These are phyloP conservation scores for Agrilus biguttatus DNA, from an alignment of 2,888 invertebrate genomes.

Conservation along the genomic window DNA sequence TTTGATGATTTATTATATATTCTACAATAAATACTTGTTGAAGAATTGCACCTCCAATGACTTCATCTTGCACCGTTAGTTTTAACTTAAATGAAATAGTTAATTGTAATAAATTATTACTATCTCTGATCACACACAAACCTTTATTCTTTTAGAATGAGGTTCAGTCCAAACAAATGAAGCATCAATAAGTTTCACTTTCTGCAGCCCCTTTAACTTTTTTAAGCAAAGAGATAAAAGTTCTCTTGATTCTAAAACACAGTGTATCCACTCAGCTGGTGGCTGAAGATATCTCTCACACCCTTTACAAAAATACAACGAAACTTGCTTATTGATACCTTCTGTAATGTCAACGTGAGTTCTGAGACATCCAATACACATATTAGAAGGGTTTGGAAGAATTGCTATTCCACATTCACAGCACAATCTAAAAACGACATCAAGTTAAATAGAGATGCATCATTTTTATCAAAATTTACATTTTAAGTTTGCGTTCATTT, in stretches of 20 bases:
- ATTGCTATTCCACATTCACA: slow-evolving; percentile 90
- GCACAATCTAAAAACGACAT: slow-evolving; percentile 49
- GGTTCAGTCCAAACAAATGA: slow-evolving; percentile 98
- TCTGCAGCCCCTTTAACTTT: slow-evolving; percentile 75
- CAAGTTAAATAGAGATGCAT: background rate
- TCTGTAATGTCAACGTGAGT: slow-evolving; percentile 90
- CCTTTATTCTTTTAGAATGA: slow-evolving; percentile 93
- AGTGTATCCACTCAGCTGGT: slow-evolving; percentile 75
- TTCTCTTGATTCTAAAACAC: slow-evolving; percentile 80
- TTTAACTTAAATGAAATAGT: slow-evolving; percentile 44
- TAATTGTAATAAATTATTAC: slow-evolving; percentile 1
- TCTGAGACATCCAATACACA: slow-evolving; percentile 90
- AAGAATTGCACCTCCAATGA: slow-evolving; percentile 76
- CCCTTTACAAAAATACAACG: slow-evolving; percentile 78
- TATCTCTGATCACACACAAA: slow-evolving; percentile 22
- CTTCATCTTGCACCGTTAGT: slow-evolving; percentile 90
- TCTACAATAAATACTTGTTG: slow-evolving; percentile 95
- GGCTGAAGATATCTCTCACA: slow-evolving; percentile 94
- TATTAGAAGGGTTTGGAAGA: slow-evolving; percentile 91
- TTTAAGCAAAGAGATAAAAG: slow-evolving; percentile 82
- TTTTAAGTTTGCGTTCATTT: no score
- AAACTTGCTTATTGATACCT: slow-evolving; percentile 87
- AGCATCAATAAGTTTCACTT: slow-evolving; percentile 88
- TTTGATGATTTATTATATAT: slow-evolving; percentile 78
- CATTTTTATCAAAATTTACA: no score